Conservation (phyloP, 2,888 invertebrate genomes). For the Eristalinus aeneus region DNA sequence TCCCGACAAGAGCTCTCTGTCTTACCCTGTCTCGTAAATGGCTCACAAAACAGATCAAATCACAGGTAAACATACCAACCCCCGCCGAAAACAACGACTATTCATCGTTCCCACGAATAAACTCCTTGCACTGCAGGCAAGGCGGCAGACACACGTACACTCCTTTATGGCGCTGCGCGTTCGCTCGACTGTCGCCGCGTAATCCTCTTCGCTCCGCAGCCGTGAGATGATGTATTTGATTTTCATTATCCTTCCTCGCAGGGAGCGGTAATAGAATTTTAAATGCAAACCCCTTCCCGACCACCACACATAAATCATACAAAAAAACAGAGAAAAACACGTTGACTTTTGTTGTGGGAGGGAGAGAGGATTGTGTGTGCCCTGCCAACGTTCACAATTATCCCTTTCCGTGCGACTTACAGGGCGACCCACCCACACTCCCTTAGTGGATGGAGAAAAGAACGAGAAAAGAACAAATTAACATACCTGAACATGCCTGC, state of each 20-base stretch:
- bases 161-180: background rate
- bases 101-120: background rate
- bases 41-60: background rate
- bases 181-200: background rate
- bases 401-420: conserved; percentile 18
- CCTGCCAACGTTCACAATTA: conserved; percentile 19
- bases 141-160: background rate
- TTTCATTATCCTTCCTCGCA: conserved; percentile 46
- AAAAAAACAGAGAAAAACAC: background rate
- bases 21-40: background rate
- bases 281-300: conserved; percentile 19
- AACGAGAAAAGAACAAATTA: conserved; percentile 41
- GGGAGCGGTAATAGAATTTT: conserved; percentile 43
- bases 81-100: background rate
- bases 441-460: background rate
- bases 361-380: background rate
- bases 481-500: conserved; percentile 94
- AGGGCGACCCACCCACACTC: background rate
- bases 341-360: background rate
- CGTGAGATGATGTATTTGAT: conserved; percentile 38
- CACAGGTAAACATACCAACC: background rate
- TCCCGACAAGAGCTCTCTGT: background rate
- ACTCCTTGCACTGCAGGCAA: background rate
- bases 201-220: conserved; percentile 1
- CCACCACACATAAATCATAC: background rate